phyloP scores from a whole-genome alignment of 2,888 invertebrate species.

The Pheosia gnoma region DNA sequence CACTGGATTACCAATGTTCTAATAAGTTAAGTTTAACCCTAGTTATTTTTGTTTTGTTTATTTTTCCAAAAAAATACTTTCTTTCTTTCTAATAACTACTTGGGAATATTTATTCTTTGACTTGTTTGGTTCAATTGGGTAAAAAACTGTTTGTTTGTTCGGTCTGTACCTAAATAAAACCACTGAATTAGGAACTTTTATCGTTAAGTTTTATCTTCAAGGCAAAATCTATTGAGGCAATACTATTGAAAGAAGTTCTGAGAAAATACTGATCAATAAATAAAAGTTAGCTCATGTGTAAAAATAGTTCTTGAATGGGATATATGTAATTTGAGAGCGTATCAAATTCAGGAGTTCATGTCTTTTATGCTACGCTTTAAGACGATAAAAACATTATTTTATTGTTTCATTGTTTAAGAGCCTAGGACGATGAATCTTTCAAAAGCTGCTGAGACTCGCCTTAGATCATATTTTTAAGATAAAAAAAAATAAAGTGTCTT shows the following conservation, averaged over 20 bases:
- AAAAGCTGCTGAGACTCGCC: constrained; percentile 1
- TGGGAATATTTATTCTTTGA: constrained; percentile 15
- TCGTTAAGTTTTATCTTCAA: constrained; percentile 23
- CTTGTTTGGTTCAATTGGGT: constrained; percentile 15
- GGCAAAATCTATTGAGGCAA: constrained; percentile 9
- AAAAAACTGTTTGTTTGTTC: constrained; percentile 16
- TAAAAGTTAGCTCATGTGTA: background rate
- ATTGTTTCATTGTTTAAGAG: background rate
- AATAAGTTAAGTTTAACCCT: too few relatives aligned
- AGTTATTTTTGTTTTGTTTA: background rate
- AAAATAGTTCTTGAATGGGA: background rate
- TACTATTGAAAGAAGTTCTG: background rate
- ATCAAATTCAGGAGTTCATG: too few relatives aligned
- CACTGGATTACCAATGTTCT: too few relatives aligned
- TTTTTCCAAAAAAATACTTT: too few relatives aligned
- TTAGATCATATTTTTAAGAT: background rate
- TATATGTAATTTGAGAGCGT: too few relatives aligned
- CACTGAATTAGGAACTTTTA: constrained; percentile 17
- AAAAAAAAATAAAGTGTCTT: background rate
- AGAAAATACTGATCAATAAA: background rate
- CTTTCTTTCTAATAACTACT: constrained; percentile 12
- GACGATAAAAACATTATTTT: background rate
- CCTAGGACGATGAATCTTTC: background rate
- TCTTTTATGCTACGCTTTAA: background rate
- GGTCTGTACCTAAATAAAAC: constrained; percentile 14